Base-by-base conservation (phyloP, 2,888 invertebrate species). In the Megaustenia siamemsis region DNA sequence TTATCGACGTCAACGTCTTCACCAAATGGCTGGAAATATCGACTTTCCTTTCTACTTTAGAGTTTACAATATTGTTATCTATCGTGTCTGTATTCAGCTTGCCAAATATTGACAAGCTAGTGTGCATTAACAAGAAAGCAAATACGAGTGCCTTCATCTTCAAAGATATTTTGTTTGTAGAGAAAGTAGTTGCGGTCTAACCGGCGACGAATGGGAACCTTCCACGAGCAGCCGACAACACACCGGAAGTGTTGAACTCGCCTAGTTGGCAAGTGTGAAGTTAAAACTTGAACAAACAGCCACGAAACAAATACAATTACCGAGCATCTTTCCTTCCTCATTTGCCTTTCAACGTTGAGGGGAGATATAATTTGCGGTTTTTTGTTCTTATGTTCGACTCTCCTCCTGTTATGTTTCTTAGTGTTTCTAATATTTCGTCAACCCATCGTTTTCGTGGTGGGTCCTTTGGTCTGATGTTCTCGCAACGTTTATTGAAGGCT, bases 21-120 rank as follows among this genome's bases (percentile, higher is more conserved):
- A 97, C 97, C 86, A 99, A 95, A 94, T 98, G 98, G 12, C 97
- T 96, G 10, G 97, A 96, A 88, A 98, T 95, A 94, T 99, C 98
- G 90, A 99, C 96, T 78, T 96, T 96, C 93, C 98, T 95, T 87
- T 98, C 98, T 35, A 97, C 97, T 95, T 97, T 97, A 94, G 92
- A 92, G 85, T 94, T 92, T 2, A 94, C 92, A 24, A 95, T 80
- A 88, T 90, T 90, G 12, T 85, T 83, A 83, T 90, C 91, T 53
- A 93, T 89, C 4, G 90, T 82, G 82, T 92, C 93, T 85, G 89
- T 89, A 82, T 89, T 89, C 8, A 88, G 88, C 86, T 89, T 90
- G 89, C 90, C 81, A 21, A 86, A 82, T 18, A 77, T 81, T 63
- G 85, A 78, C 28, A 82, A 63, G n/a, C 63, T 56, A 43, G 75